Evolutionary conservation across 2,888 invertebrate species (phyloP).

Genomic region (Baccha elongata): DNA sequence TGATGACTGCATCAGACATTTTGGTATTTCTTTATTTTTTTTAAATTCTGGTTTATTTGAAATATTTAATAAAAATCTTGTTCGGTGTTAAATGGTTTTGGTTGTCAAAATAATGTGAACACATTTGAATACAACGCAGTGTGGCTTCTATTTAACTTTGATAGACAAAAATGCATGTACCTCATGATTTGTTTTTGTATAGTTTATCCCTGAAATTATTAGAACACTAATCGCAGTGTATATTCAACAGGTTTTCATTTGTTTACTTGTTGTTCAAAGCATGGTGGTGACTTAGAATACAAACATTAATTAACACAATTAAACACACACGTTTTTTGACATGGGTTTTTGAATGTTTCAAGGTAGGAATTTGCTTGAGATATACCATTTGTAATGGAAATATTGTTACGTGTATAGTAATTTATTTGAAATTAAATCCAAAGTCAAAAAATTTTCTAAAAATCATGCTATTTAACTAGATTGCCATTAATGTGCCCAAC

Average conservation of each 20-base stretch:
- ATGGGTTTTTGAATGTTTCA: neutral
- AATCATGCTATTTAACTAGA: too few relatives aligned
- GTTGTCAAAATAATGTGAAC: conserved; percentile 3
- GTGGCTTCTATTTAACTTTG: neutral
- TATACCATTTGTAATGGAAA: neutral
- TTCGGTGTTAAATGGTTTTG: neutral
- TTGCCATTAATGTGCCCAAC: too few relatives aligned
- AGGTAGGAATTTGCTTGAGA: neutral
- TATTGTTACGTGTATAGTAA: too few relatives aligned
- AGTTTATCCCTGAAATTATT: neutral
- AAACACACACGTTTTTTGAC: neutral
- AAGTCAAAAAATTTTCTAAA: too few relatives aligned
- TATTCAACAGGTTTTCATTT: neutral
- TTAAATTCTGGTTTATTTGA: conserved; percentile 4
- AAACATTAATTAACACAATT: neutral
- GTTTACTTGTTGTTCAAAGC: neutral
- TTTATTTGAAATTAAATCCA: too few relatives aligned
- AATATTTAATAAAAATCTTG: too few relatives aligned
- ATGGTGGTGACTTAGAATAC: neutral
- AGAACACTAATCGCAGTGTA: neutral
- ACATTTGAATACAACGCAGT: too few relatives aligned
- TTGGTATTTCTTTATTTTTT: neutral
- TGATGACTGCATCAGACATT: conserved; percentile 11
- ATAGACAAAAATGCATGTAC: neutral
- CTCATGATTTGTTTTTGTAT: neutral